Base-by-base conservation (phyloP, 2,888 invertebrate species). In the Anthrax anthrax region DNA sequence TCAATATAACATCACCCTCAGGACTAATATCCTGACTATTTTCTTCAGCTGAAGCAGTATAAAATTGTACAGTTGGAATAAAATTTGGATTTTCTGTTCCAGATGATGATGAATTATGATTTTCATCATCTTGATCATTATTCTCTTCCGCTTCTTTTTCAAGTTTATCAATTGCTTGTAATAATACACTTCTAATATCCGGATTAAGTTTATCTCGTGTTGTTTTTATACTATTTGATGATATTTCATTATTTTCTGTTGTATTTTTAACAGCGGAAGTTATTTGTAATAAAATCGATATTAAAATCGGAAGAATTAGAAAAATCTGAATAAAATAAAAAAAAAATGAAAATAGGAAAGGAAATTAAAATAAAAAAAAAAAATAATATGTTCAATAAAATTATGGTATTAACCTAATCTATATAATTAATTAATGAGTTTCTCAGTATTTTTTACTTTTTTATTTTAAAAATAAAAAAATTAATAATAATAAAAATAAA, bases 161-260 rank as follows among this genome's bases (percentile, higher is more conserved):
- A 42, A 87, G 68, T 57, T 85, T 84, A 43, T 78, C 80, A 5
- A 88, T 71, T 13, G 86, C 87, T 66, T 79, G 80, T 6, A 87
- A 68, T 38, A 87, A 67, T 1, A 86, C 87, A 63, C 79, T 77
- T 16, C 86, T 72, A 32, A 88, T 75, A 51, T 80, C 81, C 39
- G 80, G 79, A 62, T 86, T 85, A 46, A 86, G 64, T 48, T 63
- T 62, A 48, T 59, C 59, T 34, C 62, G 62, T 47, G 64, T 59
- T 51, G 80, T 76, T 2, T 77, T 72, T 2, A 80, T 75, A 18
- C 42, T 41, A 32, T 32, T 12, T 4, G 12, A 12, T 3, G 78
- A 61, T n/a, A 66, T 60, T 56, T 66, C 65, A 49, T 67, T 67
- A 44, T 61, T 62, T 43, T 66, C 65, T 12, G 62, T 62, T 23